phyloP scores from a whole-genome alignment of 2,113 vertebrate species.

The Pelecanoides urinatrix region DNA sequence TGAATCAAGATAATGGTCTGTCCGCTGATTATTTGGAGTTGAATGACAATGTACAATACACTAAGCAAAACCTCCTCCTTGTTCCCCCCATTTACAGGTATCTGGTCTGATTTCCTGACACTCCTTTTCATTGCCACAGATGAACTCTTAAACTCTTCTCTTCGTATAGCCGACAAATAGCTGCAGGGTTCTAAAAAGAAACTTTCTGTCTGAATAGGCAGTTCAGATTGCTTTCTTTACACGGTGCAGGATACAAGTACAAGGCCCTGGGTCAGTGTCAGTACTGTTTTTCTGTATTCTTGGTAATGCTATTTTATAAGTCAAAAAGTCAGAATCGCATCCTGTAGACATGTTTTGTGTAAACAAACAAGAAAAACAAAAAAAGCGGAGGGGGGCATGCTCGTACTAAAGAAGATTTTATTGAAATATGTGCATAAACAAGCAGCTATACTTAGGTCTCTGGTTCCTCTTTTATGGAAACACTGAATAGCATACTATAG shows the following conservation, averaged over 20 bases:
- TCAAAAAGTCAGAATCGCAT: not conserved
- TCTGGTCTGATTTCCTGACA: not conserved
- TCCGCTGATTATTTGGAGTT: not conserved
- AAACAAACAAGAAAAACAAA: not conserved
- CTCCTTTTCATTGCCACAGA: not conserved
- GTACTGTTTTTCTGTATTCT: not conserved
- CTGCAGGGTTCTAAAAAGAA: not conserved
- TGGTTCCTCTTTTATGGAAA: not conserved
- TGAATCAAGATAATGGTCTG: not conserved
- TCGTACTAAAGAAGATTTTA: not conserved
- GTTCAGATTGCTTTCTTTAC: not conserved
- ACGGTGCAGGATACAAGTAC: not conserved
- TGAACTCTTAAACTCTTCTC: not conserved
- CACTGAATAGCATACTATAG: not conserved
- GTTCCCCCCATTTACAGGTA: not conserved
- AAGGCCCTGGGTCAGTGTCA: not conserved
- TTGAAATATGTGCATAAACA: not conserved
- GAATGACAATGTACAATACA: not conserved
- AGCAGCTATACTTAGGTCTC: not conserved
- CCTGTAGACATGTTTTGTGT: not conserved
- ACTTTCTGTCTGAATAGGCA: not conserved
- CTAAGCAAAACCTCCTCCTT: not conserved
- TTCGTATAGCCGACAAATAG: not conserved
- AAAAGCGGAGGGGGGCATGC: not conserved
- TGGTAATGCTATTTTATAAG: not conserved